Evolutionary conservation across 2,888 invertebrate species (phyloP), one percentile per base, ranked within the genome.

Genomic region (Sinopyrophorus schimmeli): DNA sequence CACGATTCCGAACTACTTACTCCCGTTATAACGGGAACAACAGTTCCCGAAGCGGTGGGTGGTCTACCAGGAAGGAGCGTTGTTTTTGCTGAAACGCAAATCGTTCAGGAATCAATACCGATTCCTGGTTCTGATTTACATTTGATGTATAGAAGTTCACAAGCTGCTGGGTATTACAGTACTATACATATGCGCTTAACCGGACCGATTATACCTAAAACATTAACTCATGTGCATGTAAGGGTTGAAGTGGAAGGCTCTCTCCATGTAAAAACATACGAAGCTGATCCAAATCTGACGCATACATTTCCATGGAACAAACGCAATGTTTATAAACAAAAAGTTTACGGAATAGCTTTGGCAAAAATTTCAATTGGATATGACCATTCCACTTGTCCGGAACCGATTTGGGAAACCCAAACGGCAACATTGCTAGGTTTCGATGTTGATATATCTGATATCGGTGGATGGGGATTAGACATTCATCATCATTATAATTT

Each of bases 401-500:
- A 87, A 48, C 84, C 94, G 7, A 89, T 97, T 21, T 99, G 98
- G 98, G 92, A 93, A 62, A 91, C 92, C 2, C 92, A 94, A 73
- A 93, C 94, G 0, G 92, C 94, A 1, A 91, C 90, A 21, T 75
- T 99, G 62, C 91, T 93, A 72, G 97, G 97, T 12, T 95, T 93
- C 74, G 96, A 96, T 72, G 92, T 97, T 35, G 92, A 92, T 66
- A 95, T 96, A 56, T 94, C 97, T 0, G 95, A 96, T 70, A 90
- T 97, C 41, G 97, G 97, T 1, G 95, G 95, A 31, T 99, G 97
- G 97, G 95, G 97, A 37, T 77, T 99, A 41, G 92, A 98, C 71
- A 92, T 97, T 55, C 97, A 98, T 75, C 98, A 99, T 74, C 93
- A 95, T 72, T 97, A 97, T 75, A 98, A 99, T 73, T 95, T 95